Conservation (phyloP, 2,888 invertebrate species). For the Euproctis similis region DNA sequence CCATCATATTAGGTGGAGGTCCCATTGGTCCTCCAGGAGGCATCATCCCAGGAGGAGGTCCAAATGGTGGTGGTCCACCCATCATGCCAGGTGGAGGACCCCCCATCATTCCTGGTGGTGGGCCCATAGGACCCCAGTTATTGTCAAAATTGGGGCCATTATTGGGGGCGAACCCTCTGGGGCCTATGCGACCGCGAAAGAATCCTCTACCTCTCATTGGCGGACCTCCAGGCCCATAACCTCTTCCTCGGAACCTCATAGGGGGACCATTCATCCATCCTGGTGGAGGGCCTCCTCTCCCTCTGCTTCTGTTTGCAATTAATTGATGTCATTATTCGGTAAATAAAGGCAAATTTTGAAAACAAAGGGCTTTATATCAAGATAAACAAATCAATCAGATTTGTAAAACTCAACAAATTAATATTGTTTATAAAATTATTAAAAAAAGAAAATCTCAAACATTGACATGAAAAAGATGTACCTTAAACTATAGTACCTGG, state of each 20-base stretch:
- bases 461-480: too few relatives aligned
- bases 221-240: constrained; percentile 78
- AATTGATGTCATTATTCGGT: too few relatives aligned
- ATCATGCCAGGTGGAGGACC: constrained; percentile 73
- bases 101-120: constrained; percentile 72
- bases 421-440: too few relatives aligned
- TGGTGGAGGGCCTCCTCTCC: constrained; percentile 53
- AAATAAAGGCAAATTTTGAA: too few relatives aligned
- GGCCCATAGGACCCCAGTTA: constrained; percentile 82
- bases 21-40: constrained; percentile 76
- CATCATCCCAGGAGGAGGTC: constrained; percentile 74
- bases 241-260: constrained; percentile 81
- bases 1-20: constrained; percentile 75
- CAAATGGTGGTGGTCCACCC: constrained; percentile 63
- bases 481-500: too few relatives aligned
- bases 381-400: too few relatives aligned
- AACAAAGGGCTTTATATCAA: too few relatives aligned
- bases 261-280: constrained; percentile 73
- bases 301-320: constrained; percentile 32
- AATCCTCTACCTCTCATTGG: constrained; percentile 73
- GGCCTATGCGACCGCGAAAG: constrained; percentile 69
- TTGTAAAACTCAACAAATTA: too few relatives aligned
- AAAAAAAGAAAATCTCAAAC: too few relatives aligned
- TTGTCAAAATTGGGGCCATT: constrained; percentile 73
- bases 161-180: constrained; percentile 61